Conservation (phyloP, 1,140 invertebrate genomes). For the Oedothorax gibbosus region DNA sequence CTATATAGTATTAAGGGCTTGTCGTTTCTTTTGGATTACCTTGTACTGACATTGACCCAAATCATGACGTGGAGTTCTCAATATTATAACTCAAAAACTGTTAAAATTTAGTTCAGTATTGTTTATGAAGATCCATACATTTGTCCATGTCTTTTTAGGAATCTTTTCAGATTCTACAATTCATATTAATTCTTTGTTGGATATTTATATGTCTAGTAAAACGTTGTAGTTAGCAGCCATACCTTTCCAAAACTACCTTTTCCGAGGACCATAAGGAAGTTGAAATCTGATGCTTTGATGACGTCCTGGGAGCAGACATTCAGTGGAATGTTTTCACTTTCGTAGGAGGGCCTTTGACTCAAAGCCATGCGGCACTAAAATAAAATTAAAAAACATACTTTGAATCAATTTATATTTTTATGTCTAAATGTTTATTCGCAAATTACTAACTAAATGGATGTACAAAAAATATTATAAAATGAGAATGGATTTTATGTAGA, state of each 20-base stretch:
- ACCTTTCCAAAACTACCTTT: slow-evolving; percentile 99
- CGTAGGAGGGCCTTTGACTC: slow-evolving; percentile 50
- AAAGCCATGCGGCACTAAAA: slow-evolving; percentile 49
- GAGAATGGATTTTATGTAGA: not conserved
- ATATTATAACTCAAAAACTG: no score
- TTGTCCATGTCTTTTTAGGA: no score
- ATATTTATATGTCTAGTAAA: no score
- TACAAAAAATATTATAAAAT: not conserved
- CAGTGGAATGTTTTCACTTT: slow-evolving; percentile 78
- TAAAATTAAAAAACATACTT: not conserved
- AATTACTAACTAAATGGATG: not conserved
- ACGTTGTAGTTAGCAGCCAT: no score
- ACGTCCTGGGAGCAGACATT: slow-evolving; percentile 95
- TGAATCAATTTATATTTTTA: not conserved
- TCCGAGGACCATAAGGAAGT: slow-evolving; percentile 97
- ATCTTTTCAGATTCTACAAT: no score
- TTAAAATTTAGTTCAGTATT: no score
- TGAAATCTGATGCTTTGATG: slow-evolving; percentile 95
- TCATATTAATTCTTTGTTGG: no score
- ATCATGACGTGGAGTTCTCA: no score
- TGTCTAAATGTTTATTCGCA: not conserved
- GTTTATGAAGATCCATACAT: no score
- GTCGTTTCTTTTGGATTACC: no score
- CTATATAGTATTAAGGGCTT: no score
- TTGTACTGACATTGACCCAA: no score